Conservation (phyloP, 2,888 invertebrate species). For the Onthophagus sagittarius region DNA sequence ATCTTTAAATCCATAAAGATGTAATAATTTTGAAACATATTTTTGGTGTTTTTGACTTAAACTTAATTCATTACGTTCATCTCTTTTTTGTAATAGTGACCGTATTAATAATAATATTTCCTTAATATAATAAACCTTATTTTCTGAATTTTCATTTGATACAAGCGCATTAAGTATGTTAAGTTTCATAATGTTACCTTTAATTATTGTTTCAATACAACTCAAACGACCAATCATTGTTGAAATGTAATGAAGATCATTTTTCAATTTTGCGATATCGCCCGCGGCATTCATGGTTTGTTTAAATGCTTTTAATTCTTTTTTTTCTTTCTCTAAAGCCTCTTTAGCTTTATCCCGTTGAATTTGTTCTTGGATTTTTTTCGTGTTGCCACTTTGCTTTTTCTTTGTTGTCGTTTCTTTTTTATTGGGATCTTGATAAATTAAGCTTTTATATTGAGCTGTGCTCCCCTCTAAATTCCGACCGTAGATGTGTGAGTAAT, state of each 20-base stretch:
- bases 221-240: not conserved
- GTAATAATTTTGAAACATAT: conserved; percentile 23
- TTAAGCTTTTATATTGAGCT: conserved; percentile 14
- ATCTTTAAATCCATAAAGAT: conserved; percentile 23
- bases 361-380: conserved; percentile 9
- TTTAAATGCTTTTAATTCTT: conserved; percentile 14
- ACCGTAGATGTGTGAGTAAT: conserved; percentile 18
- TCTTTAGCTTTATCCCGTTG: conserved; percentile 1
- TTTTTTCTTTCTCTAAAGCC: conserved; percentile 13
- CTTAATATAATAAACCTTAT: conserved; percentile 1
- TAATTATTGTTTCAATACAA: conserved; percentile 4
- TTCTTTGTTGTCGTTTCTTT: not conserved
- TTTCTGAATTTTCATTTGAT: not conserved
- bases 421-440: conserved; percentile 11
- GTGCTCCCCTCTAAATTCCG: conserved; percentile 17
- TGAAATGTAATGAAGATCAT: not conserved
- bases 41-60: conserved; percentile 14
- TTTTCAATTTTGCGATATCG: not conserved
- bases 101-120: conserved; percentile 16
- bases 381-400: conserved; percentile 7
- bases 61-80: not conserved
- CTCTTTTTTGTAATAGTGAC: conserved; percentile 6
- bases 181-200: conserved; percentile 9
- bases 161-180: not conserved
- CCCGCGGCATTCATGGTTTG: not conserved